Evolutionary conservation across 2,888 invertebrate species (phyloP).

Genomic region (Hydriomena furcata): DNA sequence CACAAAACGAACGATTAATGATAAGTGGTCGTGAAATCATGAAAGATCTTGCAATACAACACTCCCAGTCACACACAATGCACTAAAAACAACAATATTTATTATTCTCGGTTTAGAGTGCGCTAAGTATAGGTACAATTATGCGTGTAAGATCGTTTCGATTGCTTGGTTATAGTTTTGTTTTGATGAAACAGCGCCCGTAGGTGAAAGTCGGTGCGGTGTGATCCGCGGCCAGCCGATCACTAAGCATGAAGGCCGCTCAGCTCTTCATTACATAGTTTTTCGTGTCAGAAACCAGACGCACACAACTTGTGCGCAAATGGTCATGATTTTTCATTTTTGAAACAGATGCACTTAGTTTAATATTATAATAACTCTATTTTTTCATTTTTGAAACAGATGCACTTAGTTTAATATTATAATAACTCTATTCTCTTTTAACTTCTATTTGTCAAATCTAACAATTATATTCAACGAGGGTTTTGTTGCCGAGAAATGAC

Average conservation of each 20-base stretch:
- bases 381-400: background rate
- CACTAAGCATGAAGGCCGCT: constrained; percentile 76
- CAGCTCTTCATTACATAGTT: constrained; percentile 44
- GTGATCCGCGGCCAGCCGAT: constrained; percentile 62
- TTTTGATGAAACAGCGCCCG: constrained; percentile 56
- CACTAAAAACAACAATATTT: constrained; percentile 11
- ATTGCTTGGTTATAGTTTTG: constrained; percentile 42
- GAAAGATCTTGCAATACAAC: constrained; percentile 36
- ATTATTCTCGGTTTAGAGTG: constrained; percentile 24
- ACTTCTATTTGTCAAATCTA: background rate
- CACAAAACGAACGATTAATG: constrained; percentile 51
- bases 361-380: background rate
- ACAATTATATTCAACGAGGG: background rate
- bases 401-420: no score
- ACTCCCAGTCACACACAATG: constrained; percentile 32
- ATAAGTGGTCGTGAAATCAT: constrained; percentile 40
- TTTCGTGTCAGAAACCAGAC: constrained; percentile 37
- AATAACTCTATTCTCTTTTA: background rate
- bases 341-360: background rate
- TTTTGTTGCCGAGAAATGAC: background rate
- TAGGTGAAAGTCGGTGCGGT: constrained; percentile 66
- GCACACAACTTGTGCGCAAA: constrained; percentile 28
- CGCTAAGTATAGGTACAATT: constrained; percentile 27
- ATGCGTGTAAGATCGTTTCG: constrained; percentile 23
- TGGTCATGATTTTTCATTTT: background rate